phyloP scores from a whole-genome alignment of 2,888 invertebrate species.

The Seira ritae region DNA sequence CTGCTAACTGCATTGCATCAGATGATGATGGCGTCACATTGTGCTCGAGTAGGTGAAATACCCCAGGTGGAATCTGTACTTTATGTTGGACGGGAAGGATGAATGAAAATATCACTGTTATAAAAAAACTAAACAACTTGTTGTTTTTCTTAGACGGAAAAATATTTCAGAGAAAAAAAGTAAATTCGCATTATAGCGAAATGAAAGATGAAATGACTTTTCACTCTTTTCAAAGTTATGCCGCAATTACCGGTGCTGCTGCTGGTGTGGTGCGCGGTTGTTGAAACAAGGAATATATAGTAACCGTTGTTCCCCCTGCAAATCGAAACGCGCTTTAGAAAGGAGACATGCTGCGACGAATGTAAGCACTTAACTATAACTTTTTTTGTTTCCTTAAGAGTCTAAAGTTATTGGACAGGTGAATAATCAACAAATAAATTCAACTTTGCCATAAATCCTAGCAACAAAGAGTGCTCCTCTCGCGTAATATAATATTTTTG shows the following conservation, averaged over 20 bases:
- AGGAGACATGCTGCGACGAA: neutral
- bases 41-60: neutral
- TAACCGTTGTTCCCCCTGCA: neutral
- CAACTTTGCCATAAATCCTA: conserved; percentile 38
- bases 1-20: neutral
- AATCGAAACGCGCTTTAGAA: neutral
- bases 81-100: too few species aligned
- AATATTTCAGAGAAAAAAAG: too few species aligned
- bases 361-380: neutral
- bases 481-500: conserved; percentile 3
- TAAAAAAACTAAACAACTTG: too few species aligned
- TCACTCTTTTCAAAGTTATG: neutral
- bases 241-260: neutral
- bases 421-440: conserved; percentile 46
- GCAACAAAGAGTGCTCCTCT: neutral
- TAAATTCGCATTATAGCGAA: too few species aligned
- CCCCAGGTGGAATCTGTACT: neutral
- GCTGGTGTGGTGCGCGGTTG: too few species aligned
- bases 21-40: conserved; percentile 6
- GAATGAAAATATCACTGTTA: too few species aligned
- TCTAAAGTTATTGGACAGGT: conserved; percentile 42
- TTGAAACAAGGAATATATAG: neutral
- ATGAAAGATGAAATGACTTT: neutral
- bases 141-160: too few species aligned
- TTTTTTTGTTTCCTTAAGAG: neutral